Conservation (phyloP, 92 coral and sea anemone species). For the Phymanthus crucifer region DNA sequence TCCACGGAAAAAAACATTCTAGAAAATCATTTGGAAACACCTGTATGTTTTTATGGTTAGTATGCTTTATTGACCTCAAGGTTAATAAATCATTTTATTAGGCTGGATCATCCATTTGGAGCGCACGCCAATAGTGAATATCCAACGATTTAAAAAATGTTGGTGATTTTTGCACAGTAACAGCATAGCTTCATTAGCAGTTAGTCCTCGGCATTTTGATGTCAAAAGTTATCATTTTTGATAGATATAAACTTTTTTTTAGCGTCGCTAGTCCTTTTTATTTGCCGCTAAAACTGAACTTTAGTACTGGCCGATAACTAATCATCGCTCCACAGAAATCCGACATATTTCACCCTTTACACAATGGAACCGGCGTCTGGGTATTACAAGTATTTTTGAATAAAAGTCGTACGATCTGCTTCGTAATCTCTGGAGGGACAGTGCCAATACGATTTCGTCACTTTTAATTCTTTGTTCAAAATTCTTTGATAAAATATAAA, state of each 20-base stretch:
- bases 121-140: no score
- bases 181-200: background rate
- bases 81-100: no score
- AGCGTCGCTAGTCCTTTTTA: background rate
- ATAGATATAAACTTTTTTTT: background rate
- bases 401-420: no score
- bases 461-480: background rate
- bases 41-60: no score
- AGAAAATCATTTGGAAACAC: no score
- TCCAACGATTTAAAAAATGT: no score
- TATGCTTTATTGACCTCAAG: no score
- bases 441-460: constrained; percentile 14
- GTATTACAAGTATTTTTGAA: background rate
- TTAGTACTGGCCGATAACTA: background rate
- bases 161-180: no score
- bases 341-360: background rate
- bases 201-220: background rate
- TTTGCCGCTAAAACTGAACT: background rate
- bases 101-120: no score
- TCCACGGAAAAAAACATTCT: no score
- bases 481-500: no score
- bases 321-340: background rate
- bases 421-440: constrained; percentile 11
- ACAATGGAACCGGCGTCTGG: background rate
- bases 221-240: background rate